Evolutionary conservation across 2,113 vertebrate genomes (phyloP).

Genomic region (Paradoxurus hermaphroditus): DNA sequence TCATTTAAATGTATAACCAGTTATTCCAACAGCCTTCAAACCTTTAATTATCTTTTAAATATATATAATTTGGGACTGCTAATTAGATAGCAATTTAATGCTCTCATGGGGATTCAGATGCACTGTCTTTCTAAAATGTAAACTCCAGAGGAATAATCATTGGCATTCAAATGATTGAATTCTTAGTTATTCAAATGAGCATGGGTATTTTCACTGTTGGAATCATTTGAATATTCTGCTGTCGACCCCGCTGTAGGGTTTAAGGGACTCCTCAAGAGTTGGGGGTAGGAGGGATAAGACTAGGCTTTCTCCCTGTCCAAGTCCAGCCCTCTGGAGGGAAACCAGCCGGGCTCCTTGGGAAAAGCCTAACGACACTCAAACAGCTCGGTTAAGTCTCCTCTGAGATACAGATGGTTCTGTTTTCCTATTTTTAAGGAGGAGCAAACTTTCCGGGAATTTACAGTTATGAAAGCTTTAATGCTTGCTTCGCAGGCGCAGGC

Average conservation of each 20-base stretch:
- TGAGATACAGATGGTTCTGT: conserved; percentile 66
- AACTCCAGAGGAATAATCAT: conserved; percentile 84
- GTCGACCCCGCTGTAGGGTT: conserved; percentile 81
- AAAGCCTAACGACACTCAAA: conserved; percentile 76
- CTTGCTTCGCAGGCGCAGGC: conserved; percentile 40
- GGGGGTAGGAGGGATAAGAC: conserved; percentile 67
- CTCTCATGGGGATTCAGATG: conserved; percentile 83
- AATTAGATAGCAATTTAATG: conserved; percentile 92
- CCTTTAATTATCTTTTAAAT: conserved; percentile 92
- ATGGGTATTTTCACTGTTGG: conserved; percentile 73
- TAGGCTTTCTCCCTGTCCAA: conserved; percentile 76
- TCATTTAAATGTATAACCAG: conserved; percentile 87
- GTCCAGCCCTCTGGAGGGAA: conserved; percentile 74
- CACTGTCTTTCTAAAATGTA: conserved; percentile 83
- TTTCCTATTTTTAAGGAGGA: conserved; percentile 75
- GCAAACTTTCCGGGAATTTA: conserved; percentile 78
- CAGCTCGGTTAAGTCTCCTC: conserved; percentile 74
- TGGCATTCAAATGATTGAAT: conserved; percentile 84
- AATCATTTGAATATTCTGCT: conserved; percentile 81
- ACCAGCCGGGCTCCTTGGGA: conserved; percentile 76
- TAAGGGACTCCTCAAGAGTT: conserved; percentile 57
- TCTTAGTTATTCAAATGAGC: conserved; percentile 87
- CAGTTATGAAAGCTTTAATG: conserved; percentile 70
- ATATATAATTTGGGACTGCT: conserved; percentile 90
- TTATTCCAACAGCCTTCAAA: conserved; percentile 87